Evolutionary conservation across 2,797 vertebrate species (phyloP).

Genomic region (Hyperoplus lanceolatus): DNA sequence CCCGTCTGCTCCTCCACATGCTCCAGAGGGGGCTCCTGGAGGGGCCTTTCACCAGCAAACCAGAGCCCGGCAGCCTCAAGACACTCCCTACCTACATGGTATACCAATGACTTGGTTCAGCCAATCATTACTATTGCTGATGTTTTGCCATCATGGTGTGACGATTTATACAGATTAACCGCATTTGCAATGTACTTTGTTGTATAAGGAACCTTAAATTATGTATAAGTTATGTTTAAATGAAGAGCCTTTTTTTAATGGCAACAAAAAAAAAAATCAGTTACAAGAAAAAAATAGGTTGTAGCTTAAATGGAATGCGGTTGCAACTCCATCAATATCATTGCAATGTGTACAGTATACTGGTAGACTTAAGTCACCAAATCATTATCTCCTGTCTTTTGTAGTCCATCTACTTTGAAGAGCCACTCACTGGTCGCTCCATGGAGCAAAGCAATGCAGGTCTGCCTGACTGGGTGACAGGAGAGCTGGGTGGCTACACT

Average conservation of each 20-base stretch:
- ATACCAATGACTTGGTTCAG: constrained; percentile 21
- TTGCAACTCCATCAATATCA: background rate
- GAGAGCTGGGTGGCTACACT: constrained; percentile 81
- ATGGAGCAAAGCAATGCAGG: constrained; percentile 58
- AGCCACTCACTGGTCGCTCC: constrained; percentile 78
- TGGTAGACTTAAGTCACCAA: background rate
- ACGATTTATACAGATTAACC: too few relatives aligned
- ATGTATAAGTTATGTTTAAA: background rate
- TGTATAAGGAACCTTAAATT: background rate
- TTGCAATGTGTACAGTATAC: background rate
- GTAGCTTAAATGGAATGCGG: background rate
- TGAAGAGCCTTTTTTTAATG: background rate
- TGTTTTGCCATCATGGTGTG: background rate
- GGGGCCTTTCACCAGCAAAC: constrained; percentile 90
- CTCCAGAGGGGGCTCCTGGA: constrained; percentile 90
- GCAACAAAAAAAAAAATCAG: background rate
- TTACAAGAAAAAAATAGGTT: background rate
- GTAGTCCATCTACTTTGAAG: constrained; percentile 94
- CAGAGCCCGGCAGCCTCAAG: constrained; percentile 89
- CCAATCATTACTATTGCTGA: background rate
- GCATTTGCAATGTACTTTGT: too few relatives aligned
- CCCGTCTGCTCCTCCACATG: constrained; percentile 93
- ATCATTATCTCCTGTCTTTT: constrained; percentile 17
- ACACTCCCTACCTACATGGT: constrained; percentile 93
- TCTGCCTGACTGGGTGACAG: constrained; percentile 89